Evolutionary conservation across 1,140 invertebrate species (phyloP), one percentile per base, ranked within the genome.

Genomic region (Batillaria attramentaria): DNA sequence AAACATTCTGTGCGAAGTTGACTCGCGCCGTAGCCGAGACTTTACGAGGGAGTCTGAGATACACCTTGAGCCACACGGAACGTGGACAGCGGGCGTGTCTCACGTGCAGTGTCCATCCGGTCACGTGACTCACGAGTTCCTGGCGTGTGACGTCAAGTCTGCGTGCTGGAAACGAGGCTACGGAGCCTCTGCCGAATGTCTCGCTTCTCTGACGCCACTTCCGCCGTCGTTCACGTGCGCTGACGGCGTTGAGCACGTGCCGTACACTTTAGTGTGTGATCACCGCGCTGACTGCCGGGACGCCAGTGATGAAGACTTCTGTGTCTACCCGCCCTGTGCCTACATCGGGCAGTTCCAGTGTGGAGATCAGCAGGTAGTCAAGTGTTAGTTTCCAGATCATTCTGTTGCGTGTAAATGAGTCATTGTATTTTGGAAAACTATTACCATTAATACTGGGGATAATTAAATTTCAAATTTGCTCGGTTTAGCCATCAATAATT

Each of bases 241-340:
- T 10, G 28, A 70, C n/a, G 68, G 68, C 37, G 18, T 42, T 24
- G 37, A 70, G 68, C 37, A 28, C 42, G n/a, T 79, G 65, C 42
- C 72, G 3, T 75, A 75, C 50, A 65, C 72, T 1, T 43, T 75
- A 18, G 75, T 81, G 50, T 81, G 79, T 60, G 75, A 81, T 41
- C 74, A 75, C 41, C 20, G 70, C 18, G 13, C 1, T 8, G 68
- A 76, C 39, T 81, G 79, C 50, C 46, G 3, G 4, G 79, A 77
- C 35, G 39, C 31, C 18, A 65, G 54, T 66, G 79, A 81, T 42
- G 79, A 81, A 35, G 60, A 20, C 2, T 60, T 37, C 33, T 81
- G 79, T 42, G n/a, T 60, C 13, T 62, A 42, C 24, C 31, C 79
- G 41, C 1, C 42, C 24, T n/a, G 35, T 42, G 62, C 33, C 31